These are phyloP conservation scores for Megaleporinus macrocephalus DNA, from an alignment of 2,113 vertebrate species.

Conservation along the genomic window DNA sequence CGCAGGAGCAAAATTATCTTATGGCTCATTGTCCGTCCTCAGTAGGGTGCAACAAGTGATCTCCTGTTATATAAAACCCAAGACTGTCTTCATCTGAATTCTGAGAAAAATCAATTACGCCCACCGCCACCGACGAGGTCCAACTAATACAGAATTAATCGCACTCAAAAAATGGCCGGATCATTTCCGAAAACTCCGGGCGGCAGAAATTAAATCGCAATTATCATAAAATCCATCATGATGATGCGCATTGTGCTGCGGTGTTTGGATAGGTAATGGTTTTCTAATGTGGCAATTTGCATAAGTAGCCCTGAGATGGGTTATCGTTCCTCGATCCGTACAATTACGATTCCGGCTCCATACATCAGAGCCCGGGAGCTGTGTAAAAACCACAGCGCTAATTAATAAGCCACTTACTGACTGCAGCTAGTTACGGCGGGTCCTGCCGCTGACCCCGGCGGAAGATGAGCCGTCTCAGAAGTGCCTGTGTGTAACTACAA, in stretches of 20 bases:
- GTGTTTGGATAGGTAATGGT: slow-evolving; percentile 99
- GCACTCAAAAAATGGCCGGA: slow-evolving; percentile 89
- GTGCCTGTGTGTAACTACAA: slow-evolving; percentile 98
- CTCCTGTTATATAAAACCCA: slow-evolving; percentile 58
- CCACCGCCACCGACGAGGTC: slow-evolving; percentile 79
- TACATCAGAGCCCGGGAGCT: slow-evolving; percentile 99
- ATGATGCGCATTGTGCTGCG: slow-evolving; percentile 97
- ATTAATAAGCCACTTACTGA: slow-evolving; percentile 99
- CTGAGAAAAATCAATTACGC: slow-evolving; percentile 73
- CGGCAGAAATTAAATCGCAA: slow-evolving; percentile 97
- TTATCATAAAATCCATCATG: slow-evolving; percentile 99
- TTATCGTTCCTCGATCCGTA: slow-evolving; percentile 92
- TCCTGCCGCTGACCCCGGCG: slow-evolving; percentile 93
- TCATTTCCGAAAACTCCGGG: slow-evolving; percentile 90
- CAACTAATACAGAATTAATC: slow-evolving; percentile 98
- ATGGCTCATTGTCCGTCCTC: slow-evolving; percentile 44
- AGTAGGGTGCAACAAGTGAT: slow-evolving; percentile 56
- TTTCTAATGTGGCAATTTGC: slow-evolving; percentile 99
- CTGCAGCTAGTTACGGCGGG: slow-evolving; percentile 95
- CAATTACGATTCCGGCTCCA: slow-evolving; percentile 96
- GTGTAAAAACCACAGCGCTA: slow-evolving; percentile 96
- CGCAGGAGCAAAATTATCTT: slow-evolving; percentile 18
- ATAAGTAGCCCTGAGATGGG: slow-evolving; percentile 99
- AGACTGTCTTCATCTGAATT: slow-evolving; percentile 38
- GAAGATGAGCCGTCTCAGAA: slow-evolving; percentile 96